Evolutionary conservation across 2,797 vertebrate genomes (phyloP).

Genomic region (Spinus olivaceus): DNA sequence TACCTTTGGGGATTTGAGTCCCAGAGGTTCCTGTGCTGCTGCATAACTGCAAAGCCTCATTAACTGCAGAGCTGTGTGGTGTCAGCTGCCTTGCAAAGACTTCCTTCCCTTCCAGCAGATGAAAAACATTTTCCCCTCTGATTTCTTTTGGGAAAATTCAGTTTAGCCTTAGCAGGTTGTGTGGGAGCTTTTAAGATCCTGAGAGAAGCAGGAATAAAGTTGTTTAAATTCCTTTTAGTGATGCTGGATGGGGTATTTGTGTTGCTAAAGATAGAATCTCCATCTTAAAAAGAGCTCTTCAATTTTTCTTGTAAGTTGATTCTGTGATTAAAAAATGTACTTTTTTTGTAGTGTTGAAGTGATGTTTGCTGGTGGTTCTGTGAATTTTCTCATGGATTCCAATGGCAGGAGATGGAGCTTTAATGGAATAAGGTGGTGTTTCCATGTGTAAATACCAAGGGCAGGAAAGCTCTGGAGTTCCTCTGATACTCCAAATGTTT

Average conservation of each 20-base stretch:
- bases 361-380: not conserved
- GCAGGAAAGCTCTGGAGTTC: not conserved
- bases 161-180: not conserved
- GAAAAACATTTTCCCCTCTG: not conserved
- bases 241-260: not conserved
- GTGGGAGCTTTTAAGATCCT: not conserved
- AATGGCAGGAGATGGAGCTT: not conserved
- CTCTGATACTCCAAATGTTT: not conserved
- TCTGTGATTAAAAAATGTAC: not conserved
- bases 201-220: not conserved
- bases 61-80: not conserved
- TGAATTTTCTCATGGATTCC: not conserved
- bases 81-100: not conserved
- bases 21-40: not conserved
- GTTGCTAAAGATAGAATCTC: not conserved
- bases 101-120: not conserved
- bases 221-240: not conserved
- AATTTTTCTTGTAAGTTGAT: not conserved
- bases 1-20: not conserved
- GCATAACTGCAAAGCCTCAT: not conserved
- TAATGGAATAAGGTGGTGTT: not conserved
- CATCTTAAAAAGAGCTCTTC: not conserved
- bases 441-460: not conserved
- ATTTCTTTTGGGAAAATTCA: not conserved
- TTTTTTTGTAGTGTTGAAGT: not conserved